phyloP scores from a whole-genome alignment of 2,797 vertebrate genomes.

The Linurgus olivaceus region DNA sequence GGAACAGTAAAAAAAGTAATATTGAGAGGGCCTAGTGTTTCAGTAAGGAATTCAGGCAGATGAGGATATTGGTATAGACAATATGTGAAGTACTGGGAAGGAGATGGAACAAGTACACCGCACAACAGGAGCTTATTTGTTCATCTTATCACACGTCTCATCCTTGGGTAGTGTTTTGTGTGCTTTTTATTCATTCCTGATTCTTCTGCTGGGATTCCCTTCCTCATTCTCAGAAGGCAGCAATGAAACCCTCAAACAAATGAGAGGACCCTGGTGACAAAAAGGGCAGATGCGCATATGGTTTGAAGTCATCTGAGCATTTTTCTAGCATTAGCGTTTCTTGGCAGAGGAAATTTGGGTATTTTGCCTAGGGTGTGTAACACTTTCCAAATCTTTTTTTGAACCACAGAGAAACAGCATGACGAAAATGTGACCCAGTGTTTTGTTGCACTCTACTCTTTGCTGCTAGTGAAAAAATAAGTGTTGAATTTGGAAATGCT shows the following conservation, averaged over 20 bases:
- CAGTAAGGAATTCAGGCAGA: background rate
- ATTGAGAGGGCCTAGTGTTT: background rate
- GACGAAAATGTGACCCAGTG: background rate
- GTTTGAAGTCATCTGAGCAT: slow-evolving; percentile 41
- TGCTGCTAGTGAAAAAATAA: background rate
- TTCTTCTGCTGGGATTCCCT: background rate
- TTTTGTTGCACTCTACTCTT: background rate
- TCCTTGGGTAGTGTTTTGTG: background rate
- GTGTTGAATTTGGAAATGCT: background rate
- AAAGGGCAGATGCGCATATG: background rate
- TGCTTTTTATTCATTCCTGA: background rate
- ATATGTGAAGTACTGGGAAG: background rate
- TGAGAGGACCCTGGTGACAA: background rate
- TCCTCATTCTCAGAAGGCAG: background rate
- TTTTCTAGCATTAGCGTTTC: slow-evolving; percentile 45
- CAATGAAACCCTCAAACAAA: background rate
- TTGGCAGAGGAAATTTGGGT: slow-evolving; percentile 5
- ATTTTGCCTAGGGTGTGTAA: slow-evolving; percentile 42
- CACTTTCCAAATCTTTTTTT: background rate
- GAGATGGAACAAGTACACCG: background rate
- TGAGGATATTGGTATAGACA: background rate
- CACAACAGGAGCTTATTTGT: background rate
- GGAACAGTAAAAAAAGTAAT: background rate
- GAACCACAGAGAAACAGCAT: background rate
- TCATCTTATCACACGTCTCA: background rate